A percentile compares a stretch with the other conserved stretches of the same genome.
Conservation (phyloP, 2,797 vertebrate genomes). For the Psittacula echo region DNA sequence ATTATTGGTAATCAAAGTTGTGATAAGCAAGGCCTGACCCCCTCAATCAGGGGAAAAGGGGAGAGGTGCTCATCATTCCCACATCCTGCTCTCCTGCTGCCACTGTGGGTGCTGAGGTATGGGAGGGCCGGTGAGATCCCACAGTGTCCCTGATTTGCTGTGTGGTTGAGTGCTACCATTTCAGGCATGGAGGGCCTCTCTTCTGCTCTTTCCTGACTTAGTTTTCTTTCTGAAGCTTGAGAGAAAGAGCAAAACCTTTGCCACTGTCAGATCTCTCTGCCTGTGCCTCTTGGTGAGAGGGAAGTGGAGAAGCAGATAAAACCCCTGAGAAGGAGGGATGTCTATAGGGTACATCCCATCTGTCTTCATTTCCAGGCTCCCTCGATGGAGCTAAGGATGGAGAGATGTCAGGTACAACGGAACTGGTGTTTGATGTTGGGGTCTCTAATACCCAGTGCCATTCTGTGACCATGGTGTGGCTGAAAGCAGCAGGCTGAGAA, state of each 20-base stretch:
- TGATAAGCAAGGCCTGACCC: not conserved
- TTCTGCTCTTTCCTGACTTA: not conserved
- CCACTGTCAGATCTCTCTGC: not conserved
- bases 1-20: not conserved
- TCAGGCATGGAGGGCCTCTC: not conserved
- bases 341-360: fast-evolving
- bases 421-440: not conserved
- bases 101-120: not conserved
- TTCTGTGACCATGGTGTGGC: not conserved
- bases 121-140: not conserved
- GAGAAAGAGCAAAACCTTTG: not conserved
- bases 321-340: not conserved
- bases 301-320: not conserved
- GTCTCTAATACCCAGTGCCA: not conserved
- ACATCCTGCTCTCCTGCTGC: fast-evolving
- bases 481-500: not conserved
- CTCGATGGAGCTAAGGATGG: not conserved
- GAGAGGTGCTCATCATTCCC: not conserved
- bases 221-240: not conserved
- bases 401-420: not conserved
- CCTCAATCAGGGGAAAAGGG: not conserved
- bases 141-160: fast-evolving
- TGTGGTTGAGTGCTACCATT: fast-evolving
- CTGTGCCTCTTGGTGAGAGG: not conserved
- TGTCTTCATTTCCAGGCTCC: not conserved